phyloP scores from a whole-genome alignment of 1,140 invertebrate genomes.

The Temnothorax longispinosus region DNA sequence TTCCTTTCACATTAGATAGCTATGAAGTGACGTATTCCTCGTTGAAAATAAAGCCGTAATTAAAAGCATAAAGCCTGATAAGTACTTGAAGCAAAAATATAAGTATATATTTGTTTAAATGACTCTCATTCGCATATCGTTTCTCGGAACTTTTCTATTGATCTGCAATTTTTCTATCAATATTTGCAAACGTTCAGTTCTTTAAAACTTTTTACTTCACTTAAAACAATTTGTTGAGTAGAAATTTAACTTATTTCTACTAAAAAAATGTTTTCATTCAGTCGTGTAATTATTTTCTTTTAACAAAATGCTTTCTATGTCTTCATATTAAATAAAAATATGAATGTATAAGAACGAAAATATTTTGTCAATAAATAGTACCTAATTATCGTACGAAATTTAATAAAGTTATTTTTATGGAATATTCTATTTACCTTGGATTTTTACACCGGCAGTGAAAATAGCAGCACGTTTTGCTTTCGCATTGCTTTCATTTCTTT shows the following conservation, averaged over 20 bases:
- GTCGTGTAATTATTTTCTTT: background rate
- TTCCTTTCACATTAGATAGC: conserved; percentile 33
- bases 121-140: background rate
- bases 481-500: background rate
- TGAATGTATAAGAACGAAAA: background rate
- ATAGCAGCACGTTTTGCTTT: background rate
- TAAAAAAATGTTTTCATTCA: background rate
- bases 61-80: conserved; percentile 9
- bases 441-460: background rate
- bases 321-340: background rate
- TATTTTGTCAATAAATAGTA: background rate
- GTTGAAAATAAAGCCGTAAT: conserved; percentile 14
- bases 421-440: background rate
- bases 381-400: background rate
- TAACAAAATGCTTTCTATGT: background rate
- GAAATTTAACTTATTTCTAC: background rate
- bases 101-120: background rate
- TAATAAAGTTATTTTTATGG: background rate
- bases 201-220: background rate
- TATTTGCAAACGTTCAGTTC: background rate
- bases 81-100: background rate
- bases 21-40: background rate
- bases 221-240: background rate
- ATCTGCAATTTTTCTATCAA: background rate
- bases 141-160: background rate